Evolutionary conservation across 2,888 invertebrate species (phyloP), one percentile per base, ranked within the genome.

Genomic region (Prosapia bicincta): DNA sequence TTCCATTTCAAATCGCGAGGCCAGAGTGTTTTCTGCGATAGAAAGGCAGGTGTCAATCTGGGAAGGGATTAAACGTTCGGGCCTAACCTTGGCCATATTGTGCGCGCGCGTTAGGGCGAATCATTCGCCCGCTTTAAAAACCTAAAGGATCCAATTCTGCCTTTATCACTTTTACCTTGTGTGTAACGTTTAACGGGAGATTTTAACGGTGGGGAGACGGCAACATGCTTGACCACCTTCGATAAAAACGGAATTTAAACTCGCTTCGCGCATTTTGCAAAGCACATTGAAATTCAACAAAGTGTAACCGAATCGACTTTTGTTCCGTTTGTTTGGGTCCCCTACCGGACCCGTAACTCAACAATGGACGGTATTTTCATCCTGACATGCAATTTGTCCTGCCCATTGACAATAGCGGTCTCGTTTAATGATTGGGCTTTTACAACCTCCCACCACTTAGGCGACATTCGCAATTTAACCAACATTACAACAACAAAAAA

Each of bases 381-480:
- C 54, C 54, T 20, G 54, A 54, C 54, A 20, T 54, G 54, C 54
- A 54, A 54, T 54, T 54, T 54, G 54, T 54, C 54, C 20, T 54
- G 20, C 54, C 54, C 20, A n/a, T 9, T 20, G 54, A 54, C 54
- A 54, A 54, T 20, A 54, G 54, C n/a, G 54, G 54, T 3, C 20
- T 54, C 54, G 54, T 54, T 54, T 54, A 54, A 54, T 54, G 54
- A 54, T 54, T 54, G 54, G 54, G 54, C 54, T 54, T 54, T 54
- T 54, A 54, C 54, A 20, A 54, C 20, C 54, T 13, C 54, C 54
- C 54, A 38, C 38, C 38, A 38, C 13, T 38, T 9, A 5, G 6
- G 13, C 13, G 2, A 13, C 2, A 3, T 9, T 54, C 20, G 20
- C 54, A 54, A 54, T 54, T 54, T 54, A 54, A 54, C 54, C 38